Conservation (phyloP, 2,888 invertebrate species). For the Plebejus anna region DNA sequence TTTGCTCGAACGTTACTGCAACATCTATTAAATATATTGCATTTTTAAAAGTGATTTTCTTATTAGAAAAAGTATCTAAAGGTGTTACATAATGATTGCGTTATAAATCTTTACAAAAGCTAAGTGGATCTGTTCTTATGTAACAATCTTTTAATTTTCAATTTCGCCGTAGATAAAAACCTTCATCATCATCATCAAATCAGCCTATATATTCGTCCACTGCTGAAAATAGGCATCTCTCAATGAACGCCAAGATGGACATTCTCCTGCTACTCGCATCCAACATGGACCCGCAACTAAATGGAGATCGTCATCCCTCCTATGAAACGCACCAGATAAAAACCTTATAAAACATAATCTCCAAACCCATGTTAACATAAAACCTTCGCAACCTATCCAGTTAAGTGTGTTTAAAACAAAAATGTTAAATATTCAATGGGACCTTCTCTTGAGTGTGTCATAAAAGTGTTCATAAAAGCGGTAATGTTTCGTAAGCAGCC, state of each 20-base stretch:
- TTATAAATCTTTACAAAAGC: background rate
- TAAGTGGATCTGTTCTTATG: background rate
- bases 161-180: background rate
- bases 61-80: background rate
- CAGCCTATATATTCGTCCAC: no score
- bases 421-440: background rate
- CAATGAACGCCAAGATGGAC: no score
- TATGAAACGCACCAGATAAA: background rate
- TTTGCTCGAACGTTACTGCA: background rate
- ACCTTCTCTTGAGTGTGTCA: background rate
- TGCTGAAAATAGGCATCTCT: no score
- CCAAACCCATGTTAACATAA: background rate
- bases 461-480: constrained; percentile 14
- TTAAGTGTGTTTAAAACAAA: background rate
- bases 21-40: background rate
- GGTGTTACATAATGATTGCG: background rate
- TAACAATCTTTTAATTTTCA: background rate
- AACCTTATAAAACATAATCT: background rate
- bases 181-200: background rate
- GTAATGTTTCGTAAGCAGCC: constrained; percentile 2
- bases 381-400: background rate
- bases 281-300: no score
- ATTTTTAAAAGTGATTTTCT: background rate
- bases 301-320: no score
- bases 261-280: no score